Percentiles rank a stretch among this genome's conserved stretches.
phyloP scores from a whole-genome alignment of 2,113 vertebrate species.

The Salvelinus namaycush region DNA sequence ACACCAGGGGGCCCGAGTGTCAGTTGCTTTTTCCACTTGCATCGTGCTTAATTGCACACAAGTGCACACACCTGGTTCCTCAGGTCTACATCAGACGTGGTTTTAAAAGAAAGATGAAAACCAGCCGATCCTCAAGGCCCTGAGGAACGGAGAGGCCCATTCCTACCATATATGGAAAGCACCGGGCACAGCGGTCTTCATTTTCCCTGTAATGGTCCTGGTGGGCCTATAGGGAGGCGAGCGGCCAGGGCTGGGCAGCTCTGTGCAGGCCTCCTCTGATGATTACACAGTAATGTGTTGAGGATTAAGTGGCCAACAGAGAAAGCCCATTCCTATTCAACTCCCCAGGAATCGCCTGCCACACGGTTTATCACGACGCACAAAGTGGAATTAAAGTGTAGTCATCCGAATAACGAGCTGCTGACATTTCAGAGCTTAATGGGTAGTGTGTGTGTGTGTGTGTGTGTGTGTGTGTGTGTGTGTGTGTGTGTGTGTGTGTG shows the following conservation, averaged over 20 bases:
- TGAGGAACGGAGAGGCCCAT: too few species aligned
- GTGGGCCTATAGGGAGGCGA: background rate
- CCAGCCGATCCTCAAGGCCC: too few species aligned
- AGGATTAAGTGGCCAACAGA: background rate
- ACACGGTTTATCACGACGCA: background rate
- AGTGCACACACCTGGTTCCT: too few species aligned
- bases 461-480: too few species aligned
- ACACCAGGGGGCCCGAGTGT: too few species aligned
- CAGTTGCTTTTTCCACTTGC: too few species aligned
- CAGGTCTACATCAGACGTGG: too few species aligned
- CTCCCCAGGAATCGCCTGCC: too few species aligned
- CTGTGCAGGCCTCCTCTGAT: background rate
- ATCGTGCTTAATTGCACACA: too few species aligned
- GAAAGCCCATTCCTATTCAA: background rate
- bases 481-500: too few species aligned
- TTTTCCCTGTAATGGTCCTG: background rate
- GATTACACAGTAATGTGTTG: background rate
- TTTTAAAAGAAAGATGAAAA: too few species aligned
- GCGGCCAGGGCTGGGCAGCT: background rate
- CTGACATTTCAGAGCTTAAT: constrained; percentile 8
- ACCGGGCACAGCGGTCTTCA: background rate
- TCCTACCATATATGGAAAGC: too few species aligned
- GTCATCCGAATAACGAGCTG: constrained; percentile 20
- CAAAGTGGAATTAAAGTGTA: constrained; percentile 21
- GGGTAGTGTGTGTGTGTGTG: background rate